Evolutionary conservation across 2,797 vertebrate species (phyloP), one percentile per base, ranked within the genome.

Genomic region (Acropternis orthonyx): DNA sequence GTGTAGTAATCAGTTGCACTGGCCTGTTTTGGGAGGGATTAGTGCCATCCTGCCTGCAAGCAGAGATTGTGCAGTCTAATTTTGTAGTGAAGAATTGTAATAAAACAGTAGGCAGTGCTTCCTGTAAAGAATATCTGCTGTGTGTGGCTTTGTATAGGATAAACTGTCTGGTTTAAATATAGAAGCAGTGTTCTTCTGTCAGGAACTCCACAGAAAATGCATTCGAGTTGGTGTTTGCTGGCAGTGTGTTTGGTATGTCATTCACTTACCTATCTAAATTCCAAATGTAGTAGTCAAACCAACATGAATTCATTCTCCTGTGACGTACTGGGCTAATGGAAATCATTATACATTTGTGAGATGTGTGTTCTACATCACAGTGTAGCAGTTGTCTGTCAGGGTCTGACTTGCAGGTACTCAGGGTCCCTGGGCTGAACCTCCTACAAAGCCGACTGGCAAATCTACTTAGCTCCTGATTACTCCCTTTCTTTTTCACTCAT

Each of bases 51-150:
- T 78, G 73, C 54, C 78, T 65, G 36, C 52, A 61, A 62, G 51
- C 0, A 1, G 75, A 85, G 84, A 63, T 44, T 26, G 3, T 75
- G 37, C 68, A 71, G 84, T 85, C 84, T 91, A 43, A 87, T 93
- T 95, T 92, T 94, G 61, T 94, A 51, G 85, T 83, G 74, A 91
- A 77, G 84, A 94, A 85, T 87, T 91, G 80, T 24, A 93, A 62
- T 56, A 65, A 93, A 95, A 77, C 75, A 83, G 75, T 94, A 90
- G 88, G 93, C 76, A 89, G 59, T 71, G 52, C 81, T 93, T 91
- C 71, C 78, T 92, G 91, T 68, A 83, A 68, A 87, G 80, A 94
- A 19, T 89, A 77, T 88, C 77, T 93, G 44, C 88, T 77, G 14
- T 56, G 39, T 72, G 28, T 84, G 73, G 69, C 74, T 95, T 94